A percentile compares a stretch with the other conserved stretches of the same genome.
phyloP scores from a whole-genome alignment of 1,140 invertebrate genomes.

The Lamellibrachia luymesi region DNA sequence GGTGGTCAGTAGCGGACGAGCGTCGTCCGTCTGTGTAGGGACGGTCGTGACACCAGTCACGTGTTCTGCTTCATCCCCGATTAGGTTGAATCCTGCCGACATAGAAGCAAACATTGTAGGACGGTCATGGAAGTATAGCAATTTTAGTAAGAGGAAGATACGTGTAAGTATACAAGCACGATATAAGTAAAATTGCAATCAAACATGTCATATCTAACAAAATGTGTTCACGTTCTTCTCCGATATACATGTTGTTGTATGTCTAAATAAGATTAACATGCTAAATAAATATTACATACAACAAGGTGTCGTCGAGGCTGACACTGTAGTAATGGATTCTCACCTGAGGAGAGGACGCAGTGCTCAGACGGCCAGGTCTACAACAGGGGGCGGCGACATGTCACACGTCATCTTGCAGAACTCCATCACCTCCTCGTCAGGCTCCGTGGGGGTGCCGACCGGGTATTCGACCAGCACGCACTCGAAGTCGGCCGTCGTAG shows the following conservation, averaged over 20 bases:
- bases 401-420: conserved; percentile 13
- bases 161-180: not conserved
- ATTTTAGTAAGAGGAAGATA: not conserved
- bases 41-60: not conserved
- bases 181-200: not conserved
- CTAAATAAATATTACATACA: not conserved
- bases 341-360: not conserved
- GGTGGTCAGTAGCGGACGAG: not conserved
- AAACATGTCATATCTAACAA: not conserved
- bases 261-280: not conserved
- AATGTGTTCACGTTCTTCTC: not conserved
- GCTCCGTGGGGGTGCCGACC: not conserved
- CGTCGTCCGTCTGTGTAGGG: not conserved
- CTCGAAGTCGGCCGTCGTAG: conserved; percentile 1
- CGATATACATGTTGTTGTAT: not conserved
- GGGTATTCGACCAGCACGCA: conserved; percentile 11
- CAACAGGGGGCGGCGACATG: not conserved
- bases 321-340: not conserved
- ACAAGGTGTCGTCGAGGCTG: not conserved
- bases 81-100: not conserved
- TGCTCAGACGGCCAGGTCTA: not conserved
- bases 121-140: not conserved
- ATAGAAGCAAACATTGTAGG: not conserved
- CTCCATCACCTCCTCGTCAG: not conserved
- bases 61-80: not conserved